phyloP scores from a whole-genome alignment of 2,113 vertebrate genomes.

The Anguilla japonica region DNA sequence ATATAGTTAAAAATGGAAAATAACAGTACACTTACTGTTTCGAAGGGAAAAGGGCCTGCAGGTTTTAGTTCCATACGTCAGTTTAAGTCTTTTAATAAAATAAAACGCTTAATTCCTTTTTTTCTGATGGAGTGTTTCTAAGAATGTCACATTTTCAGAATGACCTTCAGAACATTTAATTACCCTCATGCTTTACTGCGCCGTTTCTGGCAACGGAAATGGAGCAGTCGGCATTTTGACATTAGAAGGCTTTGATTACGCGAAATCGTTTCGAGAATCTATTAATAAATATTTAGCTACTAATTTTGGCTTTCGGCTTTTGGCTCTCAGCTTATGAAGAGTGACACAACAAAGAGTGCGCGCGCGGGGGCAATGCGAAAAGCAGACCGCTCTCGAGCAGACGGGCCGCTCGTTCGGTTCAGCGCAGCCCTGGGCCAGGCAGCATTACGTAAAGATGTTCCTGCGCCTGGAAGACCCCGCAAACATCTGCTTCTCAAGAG shows the following conservation, averaged over 20 bases:
- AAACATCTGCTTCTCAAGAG: slow-evolving; percentile 5
- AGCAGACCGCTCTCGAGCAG: neutral
- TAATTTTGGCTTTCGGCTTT: slow-evolving; percentile 11
- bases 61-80: neutral
- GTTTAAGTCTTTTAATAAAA: neutral
- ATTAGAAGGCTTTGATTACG: neutral
- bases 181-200: neutral
- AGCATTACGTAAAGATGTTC: slow-evolving; percentile 12
- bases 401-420: neutral
- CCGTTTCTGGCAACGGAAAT: neutral
- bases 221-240: neutral
- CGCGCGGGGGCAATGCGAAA: neutral
- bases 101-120: neutral
- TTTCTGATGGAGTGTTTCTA: neutral
- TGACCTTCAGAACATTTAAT: neutral
- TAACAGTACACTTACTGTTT: neutral
- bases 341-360: neutral
- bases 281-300: slow-evolving; percentile 12
- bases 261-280: neutral
- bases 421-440: neutral
- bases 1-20: neutral
- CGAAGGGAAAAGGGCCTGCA: neutral
- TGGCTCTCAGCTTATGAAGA: neutral
- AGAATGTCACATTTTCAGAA: neutral
- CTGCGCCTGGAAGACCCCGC: neutral